Evolutionary conservation across 2,797 vertebrate genomes (phyloP).

Genomic region (Gobio occitaniae): DNA sequence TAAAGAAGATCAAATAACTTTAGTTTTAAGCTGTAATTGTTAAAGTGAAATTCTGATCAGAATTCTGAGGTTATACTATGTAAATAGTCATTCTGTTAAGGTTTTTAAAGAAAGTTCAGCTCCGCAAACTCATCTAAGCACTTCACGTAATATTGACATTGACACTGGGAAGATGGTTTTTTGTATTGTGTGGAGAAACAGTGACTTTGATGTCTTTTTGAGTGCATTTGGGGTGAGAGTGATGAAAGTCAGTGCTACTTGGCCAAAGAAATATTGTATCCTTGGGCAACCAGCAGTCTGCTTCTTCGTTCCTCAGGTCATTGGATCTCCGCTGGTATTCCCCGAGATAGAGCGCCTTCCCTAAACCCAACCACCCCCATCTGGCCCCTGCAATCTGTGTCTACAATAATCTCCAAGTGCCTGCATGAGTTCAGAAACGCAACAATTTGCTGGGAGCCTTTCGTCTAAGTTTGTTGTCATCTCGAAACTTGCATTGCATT

Average conservation of each 20-base stretch:
- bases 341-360: constrained; percentile 16
- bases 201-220: constrained; percentile 18
- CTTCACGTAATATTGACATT: constrained; percentile 19
- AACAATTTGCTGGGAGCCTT: constrained; percentile 9
- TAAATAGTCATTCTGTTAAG: background rate
- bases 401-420: constrained; percentile 39
- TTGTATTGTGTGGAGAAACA: background rate
- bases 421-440: constrained; percentile 26
- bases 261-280: constrained; percentile 1
- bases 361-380: constrained; percentile 22
- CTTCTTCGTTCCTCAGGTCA: constrained; percentile 37
- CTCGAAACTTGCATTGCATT: background rate
- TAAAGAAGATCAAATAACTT: constrained; percentile 42
- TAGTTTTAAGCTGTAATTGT: constrained; percentile 9
- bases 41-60: background rate
- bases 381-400: constrained; percentile 44
- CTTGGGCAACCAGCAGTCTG: constrained; percentile 9
- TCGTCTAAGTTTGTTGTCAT: background rate
- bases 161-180: constrained; percentile 21
- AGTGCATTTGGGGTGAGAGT: constrained; percentile 13
- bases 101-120: background rate
- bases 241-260: constrained; percentile 21
- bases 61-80: background rate
- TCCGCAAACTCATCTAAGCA: background rate
- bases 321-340: constrained; percentile 37